A percentile compares a stretch with the other conserved stretches of the same genome.
phyloP scores from a whole-genome alignment of 2,888 invertebrate genomes.

The Exocentrus adspersus region DNA sequence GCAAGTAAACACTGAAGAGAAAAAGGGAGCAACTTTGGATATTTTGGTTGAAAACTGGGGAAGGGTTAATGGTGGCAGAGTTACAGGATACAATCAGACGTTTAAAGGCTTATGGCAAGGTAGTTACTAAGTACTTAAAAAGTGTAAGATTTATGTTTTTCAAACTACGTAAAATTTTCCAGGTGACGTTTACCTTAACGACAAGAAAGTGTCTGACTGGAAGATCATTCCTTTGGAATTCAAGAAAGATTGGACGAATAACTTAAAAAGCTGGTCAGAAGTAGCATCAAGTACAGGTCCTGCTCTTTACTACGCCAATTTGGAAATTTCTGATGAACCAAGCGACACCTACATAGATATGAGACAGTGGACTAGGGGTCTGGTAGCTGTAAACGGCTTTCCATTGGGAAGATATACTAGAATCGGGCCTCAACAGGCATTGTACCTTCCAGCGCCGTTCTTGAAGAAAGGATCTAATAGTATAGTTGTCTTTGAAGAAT shows the following conservation, averaged over 20 bases:
- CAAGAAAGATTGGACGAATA: slow-evolving; percentile 57
- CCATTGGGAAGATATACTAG: slow-evolving; percentile 89
- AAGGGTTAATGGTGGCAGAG: slow-evolving; percentile 70
- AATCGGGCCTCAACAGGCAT: slow-evolving; percentile 81
- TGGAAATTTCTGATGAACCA: slow-evolving; percentile 63
- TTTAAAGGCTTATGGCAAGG: slow-evolving; percentile 60
- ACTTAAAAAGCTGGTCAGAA: slow-evolving; percentile 53
- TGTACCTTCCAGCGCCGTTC: slow-evolving; percentile 82
- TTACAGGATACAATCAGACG: slow-evolving; percentile 60
- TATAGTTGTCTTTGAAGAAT: slow-evolving; percentile 56
- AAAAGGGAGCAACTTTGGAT: slow-evolving; percentile 58
- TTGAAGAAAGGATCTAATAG: slow-evolving; percentile 66
- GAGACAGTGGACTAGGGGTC: slow-evolving; percentile 84
- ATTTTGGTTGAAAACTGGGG: slow-evolving; percentile 81
- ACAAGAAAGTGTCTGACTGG: slow-evolving; percentile 59
- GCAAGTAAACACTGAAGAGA: slow-evolving; percentile 32
- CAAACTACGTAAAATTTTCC: neutral
- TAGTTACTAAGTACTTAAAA: neutral
- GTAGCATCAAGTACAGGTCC: slow-evolving; percentile 63
- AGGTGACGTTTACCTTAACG: slow-evolving; percentile 62
- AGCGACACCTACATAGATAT: slow-evolving; percentile 83
- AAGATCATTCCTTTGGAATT: slow-evolving; percentile 65
- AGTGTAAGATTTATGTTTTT: neutral
- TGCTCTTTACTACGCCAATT: slow-evolving; percentile 66
- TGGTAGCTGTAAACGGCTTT: slow-evolving; percentile 80